Evolutionary conservation across 2,888 invertebrate genomes (phyloP), one percentile per base, ranked within the genome.

Genomic region (Aleiodes testaceus): DNA sequence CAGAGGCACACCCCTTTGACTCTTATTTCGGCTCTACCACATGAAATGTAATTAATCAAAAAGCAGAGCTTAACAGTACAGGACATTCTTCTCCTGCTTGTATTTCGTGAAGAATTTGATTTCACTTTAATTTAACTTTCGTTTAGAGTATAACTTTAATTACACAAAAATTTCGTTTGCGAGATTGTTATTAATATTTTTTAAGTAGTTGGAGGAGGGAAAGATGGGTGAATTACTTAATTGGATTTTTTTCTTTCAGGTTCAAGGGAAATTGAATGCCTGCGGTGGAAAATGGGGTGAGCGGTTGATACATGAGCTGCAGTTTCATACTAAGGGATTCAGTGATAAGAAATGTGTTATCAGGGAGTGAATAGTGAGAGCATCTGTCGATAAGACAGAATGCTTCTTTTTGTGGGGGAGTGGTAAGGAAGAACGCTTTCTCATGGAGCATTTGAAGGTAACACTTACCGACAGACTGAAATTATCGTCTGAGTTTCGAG

Each of bases 31-130:
- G 70, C 61, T 45, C 26, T 3, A 9, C 11, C 18, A 7, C 20
- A 53, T 64, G 26, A 63, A 63, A 61, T 66, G 47, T 77, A 72
- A 75, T 75, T 77, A 75, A 76, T 78, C 70, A 69, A 68, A 36
- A 47, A 26, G 55, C 65, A 73, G 69, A 70, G 45, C 52, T 30
- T 66, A 50, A 47, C 44, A 44, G 18, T 52, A 52, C 42, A 3
- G 20, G 42, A 30, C 11, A 52, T 1, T 45, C 45, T 64, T 45
- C 36, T 36, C 36, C 36, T 2, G 36, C 36, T 9, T 11, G 11
- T n/a, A n/a, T 2, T 36, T 11, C 36, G 11, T 36, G 9, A 36
- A 36, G 36, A 36, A 36, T 36, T 36, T 36, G 36, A 36, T 36
- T 36, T 6, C 7, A 36, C 36, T 36, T 6, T 9, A 36, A 36